Base-by-base conservation (phyloP, 2,888 invertebrate species). In the Caenorhabditis doughertyi region DNA sequence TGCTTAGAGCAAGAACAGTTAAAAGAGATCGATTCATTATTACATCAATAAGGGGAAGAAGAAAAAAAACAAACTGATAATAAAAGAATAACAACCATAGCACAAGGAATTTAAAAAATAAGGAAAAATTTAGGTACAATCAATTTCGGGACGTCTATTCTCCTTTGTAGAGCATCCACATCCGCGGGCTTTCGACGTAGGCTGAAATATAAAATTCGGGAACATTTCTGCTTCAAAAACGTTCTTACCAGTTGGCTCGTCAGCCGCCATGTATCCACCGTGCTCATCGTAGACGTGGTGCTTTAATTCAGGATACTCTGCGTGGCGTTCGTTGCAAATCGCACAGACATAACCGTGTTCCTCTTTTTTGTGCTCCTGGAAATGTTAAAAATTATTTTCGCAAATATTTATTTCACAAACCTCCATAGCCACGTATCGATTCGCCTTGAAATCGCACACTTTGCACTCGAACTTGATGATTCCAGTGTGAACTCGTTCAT, bases 401-500 rank as follows among this genome's bases (percentile, higher is more conserved):
- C n/a, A n/a, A n/a, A n/a, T n/a, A n/a, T n/a, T n/a, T n/a, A n/a
- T n/a, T n/a, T 4, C 7, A 23, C 65, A 35, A 8, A 83, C 90
- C 74, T 91, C 90, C 90, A 91, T 91, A 44, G 84, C 79, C 42
- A 84, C 60, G 73, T 85, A 91, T 4, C 91, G 85, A 70, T 90
- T 90, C 35, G 89, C 88, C 23, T 85, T 79, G 62, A 60, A 87
- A 70, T 86, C 86, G 67, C 88, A 85, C 18, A 88, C 82, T 79
- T 90, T 90, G 82, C 92, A 92, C 64, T 92, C 92, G 74, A 90
- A 92, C 53, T 89, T 89, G 49, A 92, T 89, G 70, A 91, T 92
- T 67, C 92, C 92, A 9, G 92, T 92, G 80, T 92, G 92, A 25
- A 91, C 85, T 32, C 92, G 85, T 71, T 92, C 92, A 68, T 92